Percentiles rank a stretch among this genome's conserved stretches.
These are phyloP conservation scores for Xenentodon cancila DNA, from an alignment of 2,797 vertebrate species.

Conservation along the genomic window DNA sequence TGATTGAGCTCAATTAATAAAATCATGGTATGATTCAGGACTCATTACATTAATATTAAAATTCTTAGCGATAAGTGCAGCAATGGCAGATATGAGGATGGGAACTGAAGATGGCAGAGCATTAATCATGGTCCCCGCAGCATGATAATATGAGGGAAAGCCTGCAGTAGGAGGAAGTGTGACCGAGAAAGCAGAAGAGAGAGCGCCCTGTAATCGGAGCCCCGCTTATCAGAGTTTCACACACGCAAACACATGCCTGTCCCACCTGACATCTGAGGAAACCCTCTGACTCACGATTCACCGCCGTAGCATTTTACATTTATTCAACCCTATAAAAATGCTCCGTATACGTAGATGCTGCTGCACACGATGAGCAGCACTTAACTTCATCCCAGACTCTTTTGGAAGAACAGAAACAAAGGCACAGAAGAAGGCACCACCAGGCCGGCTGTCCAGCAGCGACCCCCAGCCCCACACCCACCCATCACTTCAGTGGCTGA, in stretches of 20 bases:
- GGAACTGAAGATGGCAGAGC: constrained; percentile 3
- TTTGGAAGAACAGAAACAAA: constrained; percentile 2
- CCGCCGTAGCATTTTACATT: background rate
- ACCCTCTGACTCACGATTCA: background rate
- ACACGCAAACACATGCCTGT: background rate
- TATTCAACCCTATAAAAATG: background rate
- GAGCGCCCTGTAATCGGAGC: constrained; percentile 34
- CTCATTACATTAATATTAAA: background rate
- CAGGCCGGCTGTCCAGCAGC: constrained; percentile 47
- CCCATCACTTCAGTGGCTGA: constrained; percentile 21
- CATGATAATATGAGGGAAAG: constrained; percentile 6
- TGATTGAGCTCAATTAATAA: background rate
- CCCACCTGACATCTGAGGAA: background rate
- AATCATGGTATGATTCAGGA: accelerated
- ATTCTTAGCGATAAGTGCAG: background rate
- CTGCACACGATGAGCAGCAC: background rate
- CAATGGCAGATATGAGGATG: background rate
- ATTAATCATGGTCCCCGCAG: background rate
- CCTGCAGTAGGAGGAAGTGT: constrained; percentile 12
- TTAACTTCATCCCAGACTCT: background rate
- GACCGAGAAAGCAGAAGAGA: constrained; percentile 19
- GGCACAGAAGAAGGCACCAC: constrained; percentile 28
- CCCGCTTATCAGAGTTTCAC: constrained; percentile 5
- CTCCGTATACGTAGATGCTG: accelerated
- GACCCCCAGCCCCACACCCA: constrained; percentile 8